Base-by-base conservation (phyloP, 2,888 invertebrate species). In the Ctenicera cuprea region DNA sequence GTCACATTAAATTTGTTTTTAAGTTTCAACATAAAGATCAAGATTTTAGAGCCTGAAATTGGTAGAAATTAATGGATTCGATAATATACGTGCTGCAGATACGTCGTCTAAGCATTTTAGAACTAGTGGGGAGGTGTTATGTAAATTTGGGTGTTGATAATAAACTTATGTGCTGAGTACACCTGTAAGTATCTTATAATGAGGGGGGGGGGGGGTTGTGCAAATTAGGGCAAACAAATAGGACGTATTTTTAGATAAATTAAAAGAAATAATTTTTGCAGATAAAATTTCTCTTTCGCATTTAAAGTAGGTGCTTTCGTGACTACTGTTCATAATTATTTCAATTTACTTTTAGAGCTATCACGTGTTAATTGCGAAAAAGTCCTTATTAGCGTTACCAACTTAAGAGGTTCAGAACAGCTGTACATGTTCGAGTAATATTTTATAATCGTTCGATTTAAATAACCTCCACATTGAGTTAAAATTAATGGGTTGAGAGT, bases 271-370 rank as follows among this genome's bases (percentile, higher is more conserved):
- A n/a, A n/a, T n/a, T n/a, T n/a, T n/a, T n/a, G n/a, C n/a, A n/a
- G n/a, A n/a, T n/a, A n/a, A n/a, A n/a, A 33, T 64, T 64, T 64
- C 64, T 64, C 64, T 48, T 64, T 33, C 50, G 16, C 33, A 64
- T 63, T 45, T 48, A 45, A 64, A 50, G 33, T 64, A 64, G 45
- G 30, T 45, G 33, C 64, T 64, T 64, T 64, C 48, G 45, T 48
- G 64, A 64, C 48, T 41, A 16, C 16, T 33, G 48, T 33, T 64
- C 18, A 33, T 37, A 57, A 16, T 37, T n/a, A n/a, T n/a, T 22
- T 16, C 16, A 43, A 64, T 48, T 64, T 64, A 64, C 14, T 43
- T 50, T 48, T 18, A n/a, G 14, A 33, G 18, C 18, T 20, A 45
- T 16, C 43, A 63, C 22, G 18, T 33, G 26, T 22, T 61, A 38